These are phyloP conservation scores for Decapterus maruadsi DNA, from an alignment of 2,797 vertebrate species.

Conservation along the genomic window DNA sequence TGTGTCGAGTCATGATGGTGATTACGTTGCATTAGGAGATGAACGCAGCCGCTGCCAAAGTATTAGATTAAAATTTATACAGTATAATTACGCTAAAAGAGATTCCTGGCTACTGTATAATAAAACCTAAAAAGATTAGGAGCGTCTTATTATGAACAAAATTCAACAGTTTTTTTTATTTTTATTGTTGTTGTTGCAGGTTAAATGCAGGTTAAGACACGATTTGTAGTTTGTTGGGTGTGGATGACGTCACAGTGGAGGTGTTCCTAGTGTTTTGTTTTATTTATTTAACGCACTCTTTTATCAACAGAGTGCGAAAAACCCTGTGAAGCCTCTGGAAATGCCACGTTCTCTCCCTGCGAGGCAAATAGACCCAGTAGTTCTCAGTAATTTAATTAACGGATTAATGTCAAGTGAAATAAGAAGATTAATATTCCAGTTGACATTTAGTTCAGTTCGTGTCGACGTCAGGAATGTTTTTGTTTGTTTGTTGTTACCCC, in stretches of 20 bases:
- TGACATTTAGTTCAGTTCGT: too few relatives aligned
- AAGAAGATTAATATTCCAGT: too few relatives aligned
- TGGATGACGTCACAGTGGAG: neutral
- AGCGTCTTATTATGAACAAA: neutral
- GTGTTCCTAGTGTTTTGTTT: neutral
- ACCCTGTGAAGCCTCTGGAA: neutral
- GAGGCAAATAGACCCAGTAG: neutral
- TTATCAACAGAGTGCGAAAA: too few relatives aligned
- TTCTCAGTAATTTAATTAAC: neutral
- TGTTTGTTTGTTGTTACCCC: too few relatives aligned
- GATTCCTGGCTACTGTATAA: neutral
- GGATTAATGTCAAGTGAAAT: neutral
- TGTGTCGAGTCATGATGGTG: conserved; percentile 13
- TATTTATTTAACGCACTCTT: neutral
- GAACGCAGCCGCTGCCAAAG: neutral
- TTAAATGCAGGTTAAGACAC: neutral
- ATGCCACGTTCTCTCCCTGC: neutral
- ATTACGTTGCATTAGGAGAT: conserved; percentile 20
- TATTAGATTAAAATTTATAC: neutral
- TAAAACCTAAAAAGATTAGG: neutral
- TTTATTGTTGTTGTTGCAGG: too few relatives aligned
- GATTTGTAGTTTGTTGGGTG: neutral
- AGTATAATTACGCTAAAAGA: neutral
- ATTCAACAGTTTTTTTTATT: neutral
- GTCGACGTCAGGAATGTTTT: too few relatives aligned